Evolutionary conservation across 92 coral and sea anemone species (phyloP), one percentile per base, ranked within the genome.

Genomic region (Bergia puertoricense): DNA sequence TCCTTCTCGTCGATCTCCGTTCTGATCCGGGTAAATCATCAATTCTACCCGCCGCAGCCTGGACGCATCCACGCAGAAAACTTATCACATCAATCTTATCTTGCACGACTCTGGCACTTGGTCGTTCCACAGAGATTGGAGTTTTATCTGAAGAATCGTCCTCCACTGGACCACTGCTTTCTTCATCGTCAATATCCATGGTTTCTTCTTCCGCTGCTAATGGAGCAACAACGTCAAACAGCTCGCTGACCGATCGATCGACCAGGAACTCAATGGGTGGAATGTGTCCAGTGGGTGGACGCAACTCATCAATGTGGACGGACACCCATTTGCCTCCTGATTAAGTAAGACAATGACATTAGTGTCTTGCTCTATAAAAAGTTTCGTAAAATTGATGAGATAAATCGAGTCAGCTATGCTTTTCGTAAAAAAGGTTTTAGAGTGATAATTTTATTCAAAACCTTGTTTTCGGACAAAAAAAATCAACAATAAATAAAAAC

Each of bases 301-400:
- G 94, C 50, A 95, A 93, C 86, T 95, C 98, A 66, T 95, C 98
- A 76, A 96, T 94, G 86, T 96, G 98, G 74, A 90, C 93, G 51
- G 94, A 96, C 80, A 89, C 41, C 98, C 96, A 94, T 18, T 85
- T 88, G 40, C 96, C 95, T 10, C 98, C 86, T 82, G 40, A 16
- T 8, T 72, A 43, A 43, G 18, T 68, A 36, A 82, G 1, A 39
- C 11, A 0, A 74, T 1, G 5, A 0, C 22, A 4, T 40, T 22
- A 65, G 6, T 40, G 0, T 41, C 10, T n/a, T 66, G 23, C 4
- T 37, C 16, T n/a, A 66, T 6, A n/a, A 66, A 66, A 66, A 8
- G 22, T 66, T 1, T 46, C 8, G 5, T 66, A 16, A 66, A 2
- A 20, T 3, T 20, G 30, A n/a, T 18, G 7, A 65, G 20, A 65